Base-by-base conservation (phyloP, 1,140 invertebrate genomes). In the Mactra quadrangularis region DNA sequence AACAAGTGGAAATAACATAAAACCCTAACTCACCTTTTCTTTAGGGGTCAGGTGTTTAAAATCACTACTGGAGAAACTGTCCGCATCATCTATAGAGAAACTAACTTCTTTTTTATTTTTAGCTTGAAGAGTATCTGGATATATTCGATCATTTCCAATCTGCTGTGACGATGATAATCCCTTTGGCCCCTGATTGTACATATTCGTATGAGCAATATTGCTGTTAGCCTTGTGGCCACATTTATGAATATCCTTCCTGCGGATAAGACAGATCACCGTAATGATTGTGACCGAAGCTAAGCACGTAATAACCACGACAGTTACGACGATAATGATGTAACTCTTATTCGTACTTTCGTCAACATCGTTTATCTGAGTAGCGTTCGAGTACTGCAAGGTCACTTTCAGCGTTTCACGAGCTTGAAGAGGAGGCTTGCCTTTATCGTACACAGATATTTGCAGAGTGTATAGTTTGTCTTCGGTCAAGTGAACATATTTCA, bases 271-370 rank as follows among this genome's bases (percentile, higher is more conserved):
- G 57, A 89, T 89, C 33, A 88, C 71, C 0, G 87, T 82, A 9
- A 89, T 84, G 35, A 89, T 88, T 62, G 82, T 85, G n/a, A 84
- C 83, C 22, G 87, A 87, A 27, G 88, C 66, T 33, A 89, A 68
- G 19, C 85, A 82, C 25, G 88, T 89, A 50, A 87, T 78, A 52
- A 85, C 88, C 31, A 89, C 85, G 17, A 89, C 85, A 47, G 82
- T 83, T 31, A 89, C 70, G 11, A 87, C 85, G 50, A 89, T 89
- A 72, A 89, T 79, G 27, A 89, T 71, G 59, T 89, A 87, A 19
- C 85, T 86, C n/a, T 86, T 85, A 25, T 76, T 78, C 4, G 25
- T 22, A 11, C 50, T 64, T 0, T 68, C 76, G 7, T 31, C 68
- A 22, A 6, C 19, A 2, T 15, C 19, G n/a, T n/a, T 1, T 57